These are phyloP conservation scores for Aratinga solstitialis DNA, from an alignment of 2,797 vertebrate genomes.

Conservation along the genomic window DNA sequence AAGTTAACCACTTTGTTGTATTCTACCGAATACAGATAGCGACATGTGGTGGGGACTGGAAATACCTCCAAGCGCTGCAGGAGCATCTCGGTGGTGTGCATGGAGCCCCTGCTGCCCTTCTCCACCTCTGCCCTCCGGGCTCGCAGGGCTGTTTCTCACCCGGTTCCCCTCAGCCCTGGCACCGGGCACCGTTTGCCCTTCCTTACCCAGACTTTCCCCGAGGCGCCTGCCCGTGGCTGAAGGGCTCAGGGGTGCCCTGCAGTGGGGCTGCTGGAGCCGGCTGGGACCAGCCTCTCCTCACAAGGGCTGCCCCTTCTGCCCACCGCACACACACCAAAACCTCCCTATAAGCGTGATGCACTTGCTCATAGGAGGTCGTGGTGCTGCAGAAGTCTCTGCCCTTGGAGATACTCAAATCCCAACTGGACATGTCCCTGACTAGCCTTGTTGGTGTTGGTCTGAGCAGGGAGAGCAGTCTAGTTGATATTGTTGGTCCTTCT, in stretches of 20 bases:
- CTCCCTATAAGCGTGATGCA: background rate
- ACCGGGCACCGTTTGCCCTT: background rate
- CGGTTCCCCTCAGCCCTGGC: background rate
- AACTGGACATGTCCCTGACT: accelerated
- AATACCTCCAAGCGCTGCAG: accelerated
- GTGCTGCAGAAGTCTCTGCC: background rate
- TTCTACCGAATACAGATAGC: background rate
- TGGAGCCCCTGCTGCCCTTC: background rate
- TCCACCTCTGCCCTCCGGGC: background rate
- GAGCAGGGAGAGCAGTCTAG: background rate
- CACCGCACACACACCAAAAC: background rate
- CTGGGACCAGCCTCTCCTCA: background rate
- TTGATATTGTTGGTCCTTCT: background rate
- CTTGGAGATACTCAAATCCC: background rate
- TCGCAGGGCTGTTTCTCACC: background rate
- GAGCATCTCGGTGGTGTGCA: accelerated
- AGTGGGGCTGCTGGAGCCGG: accelerated
- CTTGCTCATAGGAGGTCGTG: accelerated
- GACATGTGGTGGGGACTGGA: accelerated
- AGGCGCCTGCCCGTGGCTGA: background rate
- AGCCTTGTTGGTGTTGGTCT: background rate
- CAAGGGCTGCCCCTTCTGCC: accelerated
- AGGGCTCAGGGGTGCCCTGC: background rate
- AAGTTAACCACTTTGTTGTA: background rate
- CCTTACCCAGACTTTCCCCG: background rate